Percentiles rank a stretch among this genome's conserved stretches.
These are phyloP conservation scores for Ichneumoninae sp. DNA, from an alignment of 2,888 invertebrate species.

Conservation along the genomic window DNA sequence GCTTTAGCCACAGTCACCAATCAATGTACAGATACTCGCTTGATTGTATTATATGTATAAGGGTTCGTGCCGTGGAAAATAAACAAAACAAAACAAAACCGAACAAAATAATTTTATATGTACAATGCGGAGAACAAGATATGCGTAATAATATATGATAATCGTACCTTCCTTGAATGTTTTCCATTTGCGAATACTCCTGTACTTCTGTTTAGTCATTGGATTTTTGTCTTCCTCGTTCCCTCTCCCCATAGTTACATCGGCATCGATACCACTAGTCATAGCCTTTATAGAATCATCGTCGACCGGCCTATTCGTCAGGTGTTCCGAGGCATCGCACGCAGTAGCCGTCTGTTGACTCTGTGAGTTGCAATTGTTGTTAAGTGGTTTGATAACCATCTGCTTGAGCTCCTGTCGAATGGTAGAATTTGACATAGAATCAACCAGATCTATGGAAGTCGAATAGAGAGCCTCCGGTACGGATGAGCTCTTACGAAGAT, in stretches of 20 bases:
- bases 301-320: neutral
- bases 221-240: conserved; percentile 51
- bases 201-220: conserved; percentile 74
- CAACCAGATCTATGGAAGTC: conserved; percentile 68
- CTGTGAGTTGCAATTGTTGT: conserved; percentile 68
- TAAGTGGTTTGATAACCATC: conserved; percentile 75
- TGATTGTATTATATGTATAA: no score
- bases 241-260: conserved; percentile 34
- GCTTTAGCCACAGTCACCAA: no score
- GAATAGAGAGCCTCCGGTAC: conserved; percentile 69
- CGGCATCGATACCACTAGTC: conserved; percentile 61
- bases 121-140: neutral
- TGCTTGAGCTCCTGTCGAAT: conserved; percentile 67
- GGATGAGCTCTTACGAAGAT: conserved; percentile 69
- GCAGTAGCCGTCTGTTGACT: conserved; percentile 52
- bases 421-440: conserved; percentile 65
- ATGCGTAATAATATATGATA: neutral
- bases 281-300: conserved; percentile 19
- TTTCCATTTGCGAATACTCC: conserved; percentile 77
- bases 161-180: conserved; percentile 73
- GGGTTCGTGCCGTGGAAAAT: neutral
- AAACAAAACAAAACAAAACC: no score
- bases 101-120: neutral
- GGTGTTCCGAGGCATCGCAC: conserved; percentile 4
- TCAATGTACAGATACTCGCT: no score